Evolutionary conservation across 2,888 invertebrate species (phyloP).

Genomic region (Acronicta alni): DNA sequence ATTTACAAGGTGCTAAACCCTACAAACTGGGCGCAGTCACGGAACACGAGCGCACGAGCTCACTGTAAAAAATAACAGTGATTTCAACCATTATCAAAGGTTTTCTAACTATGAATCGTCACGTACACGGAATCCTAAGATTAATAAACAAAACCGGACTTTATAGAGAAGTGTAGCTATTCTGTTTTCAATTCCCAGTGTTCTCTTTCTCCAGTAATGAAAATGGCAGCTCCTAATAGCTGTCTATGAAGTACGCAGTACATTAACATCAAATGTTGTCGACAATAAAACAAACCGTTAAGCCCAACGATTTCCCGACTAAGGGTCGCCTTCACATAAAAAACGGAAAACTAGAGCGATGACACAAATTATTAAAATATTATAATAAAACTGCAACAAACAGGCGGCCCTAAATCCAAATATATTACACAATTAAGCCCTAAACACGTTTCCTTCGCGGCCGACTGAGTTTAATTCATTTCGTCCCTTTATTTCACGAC

Average conservation of each 20-base stretch:
- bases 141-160: conserved; percentile 25
- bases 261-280: conserved; percentile 69
- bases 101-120: conserved; percentile 30
- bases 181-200: conserved; percentile 21
- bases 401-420: conserved; percentile 66
- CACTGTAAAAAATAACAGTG: conserved; percentile 47
- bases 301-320: conserved; percentile 57
- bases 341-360: conserved; percentile 59
- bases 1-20: conserved; percentile 85
- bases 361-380: conserved; percentile 61
- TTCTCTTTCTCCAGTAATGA: conserved; percentile 44
- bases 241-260: conserved; percentile 58
- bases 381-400: conserved; percentile 75
- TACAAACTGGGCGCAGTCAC: conserved; percentile 73
- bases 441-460: conserved; percentile 70
- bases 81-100: conserved; percentile 38
- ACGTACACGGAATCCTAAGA: conserved; percentile 34
- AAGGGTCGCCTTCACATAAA: conserved; percentile 56
- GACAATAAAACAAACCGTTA: conserved; percentile 73
- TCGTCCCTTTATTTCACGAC: conserved; percentile 70
- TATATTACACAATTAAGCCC: conserved; percentile 77
- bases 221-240: conserved; percentile 48
- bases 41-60: conserved; percentile 65
- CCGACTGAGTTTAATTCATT: conserved; percentile 70
- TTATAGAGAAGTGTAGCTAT: conserved; percentile 12